phyloP scores from a whole-genome alignment of 2,888 invertebrate species.

The Alloscopus bannaensis region DNA sequence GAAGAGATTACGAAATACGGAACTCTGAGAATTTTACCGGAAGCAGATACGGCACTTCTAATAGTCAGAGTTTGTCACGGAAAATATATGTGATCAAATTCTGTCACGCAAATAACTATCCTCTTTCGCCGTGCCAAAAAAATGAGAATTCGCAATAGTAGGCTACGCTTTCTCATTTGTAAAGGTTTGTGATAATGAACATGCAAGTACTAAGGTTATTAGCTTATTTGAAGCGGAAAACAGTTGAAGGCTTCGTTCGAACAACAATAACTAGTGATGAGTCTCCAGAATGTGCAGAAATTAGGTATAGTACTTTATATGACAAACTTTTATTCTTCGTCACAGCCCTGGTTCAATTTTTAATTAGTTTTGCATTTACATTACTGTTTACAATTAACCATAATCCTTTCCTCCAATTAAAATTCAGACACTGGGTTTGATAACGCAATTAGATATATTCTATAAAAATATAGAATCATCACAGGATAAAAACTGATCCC shows the following conservation, averaged over 20 bases:
- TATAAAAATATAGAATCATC: background rate
- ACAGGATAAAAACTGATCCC: slow-evolving; percentile 75
- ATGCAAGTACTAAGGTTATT: too few species aligned
- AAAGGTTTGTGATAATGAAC: too few species aligned
- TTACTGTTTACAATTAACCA: too few species aligned
- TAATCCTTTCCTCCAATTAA: too few species aligned
- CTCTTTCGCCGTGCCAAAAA: background rate
- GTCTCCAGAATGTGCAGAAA: too few species aligned
- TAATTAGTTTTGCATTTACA: too few species aligned
- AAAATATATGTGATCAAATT: background rate
- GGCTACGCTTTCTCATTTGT: background rate
- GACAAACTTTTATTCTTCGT: background rate
- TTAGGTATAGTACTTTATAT: background rate
- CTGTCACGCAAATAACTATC: background rate
- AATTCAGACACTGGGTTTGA: too few species aligned
- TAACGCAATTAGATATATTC: background rate
- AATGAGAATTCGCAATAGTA: background rate
- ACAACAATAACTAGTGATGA: too few species aligned
- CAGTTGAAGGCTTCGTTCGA: too few species aligned
- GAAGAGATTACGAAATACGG: background rate
- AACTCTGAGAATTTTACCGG: background rate
- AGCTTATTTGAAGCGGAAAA: too few species aligned
- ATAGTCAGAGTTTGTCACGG: background rate
- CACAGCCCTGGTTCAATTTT: too few species aligned
- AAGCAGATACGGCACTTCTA: background rate